Evolutionary conservation across 2,797 vertebrate genomes (phyloP).

Genomic region (Liasis olivaceus): DNA sequence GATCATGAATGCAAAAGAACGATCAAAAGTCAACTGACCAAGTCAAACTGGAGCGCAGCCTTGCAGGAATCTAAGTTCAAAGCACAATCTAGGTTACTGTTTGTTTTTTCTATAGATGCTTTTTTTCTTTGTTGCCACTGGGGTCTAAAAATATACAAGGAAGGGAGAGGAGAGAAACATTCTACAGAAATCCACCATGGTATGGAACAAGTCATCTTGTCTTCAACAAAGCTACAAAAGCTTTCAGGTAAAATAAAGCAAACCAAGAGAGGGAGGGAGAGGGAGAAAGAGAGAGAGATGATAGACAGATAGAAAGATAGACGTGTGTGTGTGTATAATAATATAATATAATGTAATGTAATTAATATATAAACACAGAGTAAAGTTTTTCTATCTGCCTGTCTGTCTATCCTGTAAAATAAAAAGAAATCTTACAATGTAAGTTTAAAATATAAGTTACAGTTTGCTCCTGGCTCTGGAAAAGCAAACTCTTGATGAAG

Average conservation of each 20-base stretch:
- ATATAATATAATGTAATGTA: background rate
- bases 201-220: constrained; percentile 10
- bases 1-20: background rate
- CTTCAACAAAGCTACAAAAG: constrained; percentile 31
- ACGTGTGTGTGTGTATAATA: background rate
- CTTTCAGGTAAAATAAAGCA: constrained; percentile 2
- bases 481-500: constrained; percentile 34
- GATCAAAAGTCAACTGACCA: constrained; percentile 7
- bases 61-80: constrained; percentile 11
- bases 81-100: background rate
- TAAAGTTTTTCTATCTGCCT: constrained; percentile 12
- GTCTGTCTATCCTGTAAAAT: constrained; percentile 31
- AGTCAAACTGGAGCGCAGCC: constrained; percentile 28
- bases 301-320: background rate
- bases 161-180: background rate
- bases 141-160: constrained; percentile 8
- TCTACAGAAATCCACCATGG: constrained; percentile 14
- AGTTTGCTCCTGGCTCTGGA: constrained; percentile 9
- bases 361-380: background rate
- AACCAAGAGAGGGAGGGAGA: background rate
- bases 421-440: constrained; percentile 26
- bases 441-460: constrained; percentile 24
- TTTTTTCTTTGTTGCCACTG: background rate
- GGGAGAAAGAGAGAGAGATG: too few relatives aligned
- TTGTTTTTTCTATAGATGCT: constrained; percentile 32